Base-by-base conservation (phyloP, 2,888 invertebrate genomes). In the Agriopis leucophaearia region DNA sequence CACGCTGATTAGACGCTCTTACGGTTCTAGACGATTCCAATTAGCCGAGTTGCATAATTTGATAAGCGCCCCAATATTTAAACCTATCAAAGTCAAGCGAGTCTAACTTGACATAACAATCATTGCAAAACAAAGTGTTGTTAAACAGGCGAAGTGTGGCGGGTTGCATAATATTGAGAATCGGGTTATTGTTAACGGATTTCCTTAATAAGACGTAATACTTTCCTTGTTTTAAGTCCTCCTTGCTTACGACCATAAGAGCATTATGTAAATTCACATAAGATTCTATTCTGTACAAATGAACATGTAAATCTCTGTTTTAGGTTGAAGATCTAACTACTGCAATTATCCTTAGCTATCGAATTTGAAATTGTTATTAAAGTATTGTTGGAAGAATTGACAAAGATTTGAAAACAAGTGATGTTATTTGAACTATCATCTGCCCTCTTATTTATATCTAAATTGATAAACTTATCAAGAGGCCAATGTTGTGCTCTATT, bases 111-210 rank as follows among this genome's bases (percentile, higher is more conserved):
- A 79, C 72, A 79, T 75, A 77, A 79, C 75, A 74, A 74, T 74
- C 59, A 71, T 82, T 81, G 70, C 76, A 75, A 76, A 81, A 80
- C 71, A 70, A 73, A 72, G 66, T 68, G 73, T 73, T 76, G 67
- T 71, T 76, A 74, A 79, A 80, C 71, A 76, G 72, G 74, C 65
- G 55, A 70, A 69, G 66, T 59, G 66, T 62, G 69, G 72, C 54
- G 71, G 36, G 63, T 85, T 87, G 82, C 81, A 81, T 86, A 87
- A 86, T 78, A 75, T 73, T 71, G 76, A 77, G 78, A 81, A 77
- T 70, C 76, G 73, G 64, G 64, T 61, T 70, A 64, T 54, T 45
- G 51, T 69, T 80, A 78, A 84, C 89, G 88, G 88, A 90, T 88
- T 90, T 90, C 88, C 90, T 88, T 76, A 70, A 75, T 73, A 48